Conservation (phyloP, 2,888 invertebrate species). For the Luperina testacea region DNA sequence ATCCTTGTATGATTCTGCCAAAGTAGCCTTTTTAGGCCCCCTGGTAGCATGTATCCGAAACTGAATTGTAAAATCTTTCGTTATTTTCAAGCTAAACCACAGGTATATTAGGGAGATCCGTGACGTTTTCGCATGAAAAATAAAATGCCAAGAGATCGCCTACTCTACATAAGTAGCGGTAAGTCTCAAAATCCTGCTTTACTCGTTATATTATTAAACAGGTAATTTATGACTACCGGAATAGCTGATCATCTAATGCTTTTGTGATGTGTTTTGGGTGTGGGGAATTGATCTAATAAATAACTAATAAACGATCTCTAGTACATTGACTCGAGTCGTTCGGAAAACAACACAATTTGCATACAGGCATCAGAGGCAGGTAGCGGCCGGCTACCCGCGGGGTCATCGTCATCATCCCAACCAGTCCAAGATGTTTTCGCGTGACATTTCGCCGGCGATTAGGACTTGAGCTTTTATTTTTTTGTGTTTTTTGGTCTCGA, state of each 20-base stretch:
- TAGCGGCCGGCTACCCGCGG: constrained; percentile 76
- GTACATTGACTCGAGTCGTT: constrained; percentile 83
- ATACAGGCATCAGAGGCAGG: constrained; percentile 86
- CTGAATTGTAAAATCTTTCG: neutral
- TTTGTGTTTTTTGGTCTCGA: constrained; percentile 57
- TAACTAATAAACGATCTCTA: constrained; percentile 78
- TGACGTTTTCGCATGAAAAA: neutral
- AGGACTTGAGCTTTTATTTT: constrained; percentile 76
- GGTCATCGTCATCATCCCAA: constrained; percentile 87
- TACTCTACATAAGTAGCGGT: constrained; percentile 48
- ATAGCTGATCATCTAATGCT: constrained; percentile 56
- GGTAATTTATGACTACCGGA: constrained; percentile 50
- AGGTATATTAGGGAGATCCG: neutral
- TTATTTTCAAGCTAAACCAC: constrained; percentile 14
- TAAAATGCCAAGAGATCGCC: constrained; percentile 13
- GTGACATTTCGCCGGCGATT: constrained; percentile 85
- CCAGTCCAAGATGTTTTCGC: constrained; percentile 82
- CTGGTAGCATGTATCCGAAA: neutral
- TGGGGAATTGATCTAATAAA: constrained; percentile 82
- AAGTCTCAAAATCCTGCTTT: constrained; percentile 50
- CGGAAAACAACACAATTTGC: constrained; percentile 85
- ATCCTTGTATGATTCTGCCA: too few species aligned
- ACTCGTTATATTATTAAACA: constrained; percentile 56
- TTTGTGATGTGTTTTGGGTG: constrained; percentile 66
- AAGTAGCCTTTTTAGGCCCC: too few species aligned